A percentile compares a stretch with the other conserved stretches of the same genome.
Evolutionary conservation across 2,888 invertebrate genomes (phyloP).

Genomic region (Drosophila siamana): DNA sequence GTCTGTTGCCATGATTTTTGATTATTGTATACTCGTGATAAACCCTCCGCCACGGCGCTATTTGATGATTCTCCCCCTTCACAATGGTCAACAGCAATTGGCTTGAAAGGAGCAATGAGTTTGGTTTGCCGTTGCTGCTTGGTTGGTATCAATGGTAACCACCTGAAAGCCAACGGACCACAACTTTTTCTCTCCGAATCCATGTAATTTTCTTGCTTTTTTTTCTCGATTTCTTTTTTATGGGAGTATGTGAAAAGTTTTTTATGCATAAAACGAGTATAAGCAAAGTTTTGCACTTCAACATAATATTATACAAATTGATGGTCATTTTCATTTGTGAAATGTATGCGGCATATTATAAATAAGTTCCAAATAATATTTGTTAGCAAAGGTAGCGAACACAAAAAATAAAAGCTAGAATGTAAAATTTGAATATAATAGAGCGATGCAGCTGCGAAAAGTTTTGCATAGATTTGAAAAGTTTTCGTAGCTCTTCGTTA

Average conservation of each 20-base stretch:
- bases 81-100: slow-evolving; percentile 55
- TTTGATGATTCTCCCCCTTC: background rate
- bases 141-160: slow-evolving; percentile 28
- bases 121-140: slow-evolving; percentile 15
- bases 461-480: slow-evolving; percentile 54
- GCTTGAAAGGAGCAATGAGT: slow-evolving; percentile 47
- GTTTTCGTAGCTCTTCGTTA: slow-evolving; percentile 34
- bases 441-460: slow-evolving; percentile 21
- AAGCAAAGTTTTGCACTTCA: slow-evolving; percentile 67
- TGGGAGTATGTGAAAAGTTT: slow-evolving; percentile 62
- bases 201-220: slow-evolving; percentile 38
- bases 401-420: slow-evolving; percentile 7
- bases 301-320: slow-evolving; percentile 73
- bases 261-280: slow-evolving; percentile 51
- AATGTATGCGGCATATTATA: slow-evolving; percentile 50
- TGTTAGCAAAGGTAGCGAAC: slow-evolving; percentile 15
- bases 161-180: slow-evolving; percentile 37
- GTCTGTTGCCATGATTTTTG: slow-evolving; percentile 71
- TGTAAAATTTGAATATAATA: slow-evolving; percentile 24
- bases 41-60: background rate
- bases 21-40: slow-evolving; percentile 59
- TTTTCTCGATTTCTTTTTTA: background rate
- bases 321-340: slow-evolving; percentile 69
- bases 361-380: slow-evolving; percentile 31
- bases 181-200: slow-evolving; percentile 37